Conservation (phyloP, 2,797 vertebrate species). For the Lycodopsis pacificus region DNA sequence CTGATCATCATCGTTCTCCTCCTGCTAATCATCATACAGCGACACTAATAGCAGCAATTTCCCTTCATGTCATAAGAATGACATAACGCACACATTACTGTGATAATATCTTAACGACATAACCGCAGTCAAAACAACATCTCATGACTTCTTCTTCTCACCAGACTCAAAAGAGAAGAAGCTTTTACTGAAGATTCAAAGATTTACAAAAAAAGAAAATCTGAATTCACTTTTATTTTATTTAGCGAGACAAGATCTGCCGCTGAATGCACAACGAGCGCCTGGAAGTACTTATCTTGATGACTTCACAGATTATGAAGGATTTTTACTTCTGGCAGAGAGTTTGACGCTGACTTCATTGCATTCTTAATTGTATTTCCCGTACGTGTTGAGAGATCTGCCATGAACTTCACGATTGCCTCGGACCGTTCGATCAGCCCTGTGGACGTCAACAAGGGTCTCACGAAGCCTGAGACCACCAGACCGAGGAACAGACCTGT, state of each 20-base stretch:
- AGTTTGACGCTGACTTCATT: neutral
- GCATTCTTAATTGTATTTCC: neutral
- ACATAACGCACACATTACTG: constrained; percentile 61
- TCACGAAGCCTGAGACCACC: neutral
- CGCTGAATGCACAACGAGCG: neutral
- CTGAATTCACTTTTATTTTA: neutral
- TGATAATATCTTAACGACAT: constrained; percentile 70
- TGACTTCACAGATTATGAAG: neutral
- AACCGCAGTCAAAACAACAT: constrained; percentile 63
- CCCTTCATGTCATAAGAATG: constrained; percentile 71
- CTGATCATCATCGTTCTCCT: constrained; percentile 23
- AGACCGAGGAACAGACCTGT: neutral
- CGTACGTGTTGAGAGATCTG: neutral
- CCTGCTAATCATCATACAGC: constrained; percentile 44
- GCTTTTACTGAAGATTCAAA: neutral
- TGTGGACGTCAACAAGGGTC: neutral
- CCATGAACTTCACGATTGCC: neutral
- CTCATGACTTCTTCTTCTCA: constrained; percentile 28
- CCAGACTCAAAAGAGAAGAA: constrained; percentile 3
- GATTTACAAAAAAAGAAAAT: neutral
- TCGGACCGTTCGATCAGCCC: neutral
- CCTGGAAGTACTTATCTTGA: neutral
- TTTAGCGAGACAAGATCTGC: constrained; percentile 15
- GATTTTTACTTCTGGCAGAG: neutral
- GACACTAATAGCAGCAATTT: constrained; percentile 71